Evolutionary conservation across 2,888 invertebrate genomes (phyloP).

Genomic region (Athrips mouffetella): DNA sequence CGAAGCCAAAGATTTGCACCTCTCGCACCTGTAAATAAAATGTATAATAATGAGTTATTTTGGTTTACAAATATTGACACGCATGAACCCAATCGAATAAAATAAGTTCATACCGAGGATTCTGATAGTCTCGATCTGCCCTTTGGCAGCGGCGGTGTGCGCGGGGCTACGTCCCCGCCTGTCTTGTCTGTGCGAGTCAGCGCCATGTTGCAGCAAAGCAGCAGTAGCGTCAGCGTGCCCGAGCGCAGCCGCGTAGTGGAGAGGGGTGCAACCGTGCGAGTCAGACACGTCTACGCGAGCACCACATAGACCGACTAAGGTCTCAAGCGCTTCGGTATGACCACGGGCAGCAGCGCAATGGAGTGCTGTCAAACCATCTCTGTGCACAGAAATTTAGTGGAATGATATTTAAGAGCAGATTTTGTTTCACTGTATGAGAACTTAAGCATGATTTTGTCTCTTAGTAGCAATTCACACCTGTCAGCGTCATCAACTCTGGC

Average conservation of each 20-base stretch:
- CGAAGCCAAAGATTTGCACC: conserved; percentile 94
- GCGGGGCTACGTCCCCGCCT: conserved; percentile 94
- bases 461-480: too few relatives aligned
- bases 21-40: conserved; percentile 52
- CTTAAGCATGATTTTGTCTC: too few relatives aligned
- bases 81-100: background rate
- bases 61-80: background rate
- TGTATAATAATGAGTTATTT: background rate
- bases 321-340: conserved; percentile 94
- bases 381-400: conserved; percentile 38
- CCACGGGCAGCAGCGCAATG: conserved; percentile 99
- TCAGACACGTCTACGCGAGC: conserved; percentile 94
- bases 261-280: conserved; percentile 95
- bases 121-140: conserved; percentile 92
- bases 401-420: too few relatives aligned
- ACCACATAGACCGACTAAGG: conserved; percentile 90
- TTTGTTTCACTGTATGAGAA: too few relatives aligned
- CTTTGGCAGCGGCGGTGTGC: conserved; percentile 97
- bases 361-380: conserved; percentile 95
- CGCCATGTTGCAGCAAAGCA: conserved; percentile 91
- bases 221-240: conserved; percentile 97
- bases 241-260: conserved; percentile 97
- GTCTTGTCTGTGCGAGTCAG: conserved; percentile 95
- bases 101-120: conserved; percentile 78
- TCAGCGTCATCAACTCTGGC: conserved; percentile 90